These are phyloP conservation scores for Pogonophryne albipinna DNA, from an alignment of 2,797 vertebrate genomes.

Conservation along the genomic window DNA sequence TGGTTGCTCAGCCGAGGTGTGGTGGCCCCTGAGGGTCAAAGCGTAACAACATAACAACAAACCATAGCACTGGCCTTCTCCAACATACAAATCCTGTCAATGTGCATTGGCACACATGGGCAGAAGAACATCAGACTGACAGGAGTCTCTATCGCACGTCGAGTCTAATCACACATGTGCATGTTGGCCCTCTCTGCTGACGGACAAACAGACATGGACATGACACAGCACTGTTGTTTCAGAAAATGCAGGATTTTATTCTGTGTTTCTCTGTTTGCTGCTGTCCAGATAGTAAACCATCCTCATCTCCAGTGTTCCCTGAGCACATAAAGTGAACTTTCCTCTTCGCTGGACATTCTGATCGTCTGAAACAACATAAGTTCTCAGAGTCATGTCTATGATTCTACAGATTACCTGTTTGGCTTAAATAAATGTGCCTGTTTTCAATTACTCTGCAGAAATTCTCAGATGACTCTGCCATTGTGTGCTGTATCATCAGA, in stretches of 20 bases:
- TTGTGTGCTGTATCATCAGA: too few relatives aligned
- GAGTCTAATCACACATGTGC: conserved; percentile 81
- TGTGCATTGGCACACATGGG: conserved; percentile 71
- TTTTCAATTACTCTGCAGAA: background rate
- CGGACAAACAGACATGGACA: conserved; percentile 50
- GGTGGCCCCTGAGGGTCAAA: conserved; percentile 57
- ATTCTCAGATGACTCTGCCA: too few relatives aligned
- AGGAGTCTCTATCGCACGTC: conserved; percentile 75
- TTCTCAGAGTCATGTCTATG: background rate
- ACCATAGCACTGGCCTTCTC: conserved; percentile 63
- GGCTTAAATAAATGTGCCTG: background rate
- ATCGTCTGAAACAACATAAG: background rate
- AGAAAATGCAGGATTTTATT: conserved; percentile 5
- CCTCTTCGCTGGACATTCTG: background rate
- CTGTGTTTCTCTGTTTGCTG: background rate
- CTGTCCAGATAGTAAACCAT: accelerated
- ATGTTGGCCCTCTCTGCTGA: conserved; percentile 46
- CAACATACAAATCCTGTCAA: conserved; percentile 78
- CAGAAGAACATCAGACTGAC: conserved; percentile 85
- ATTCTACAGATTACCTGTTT: background rate
- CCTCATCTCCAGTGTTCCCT: background rate
- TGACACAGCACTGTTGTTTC: conserved; percentile 39
- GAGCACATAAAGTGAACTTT: background rate
- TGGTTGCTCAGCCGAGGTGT: conserved; percentile 53
- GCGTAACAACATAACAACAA: conserved; percentile 61